These are phyloP conservation scores for Diuraphis noxia DNA, from an alignment of 1,140 invertebrate genomes.

Conservation along the genomic window DNA sequence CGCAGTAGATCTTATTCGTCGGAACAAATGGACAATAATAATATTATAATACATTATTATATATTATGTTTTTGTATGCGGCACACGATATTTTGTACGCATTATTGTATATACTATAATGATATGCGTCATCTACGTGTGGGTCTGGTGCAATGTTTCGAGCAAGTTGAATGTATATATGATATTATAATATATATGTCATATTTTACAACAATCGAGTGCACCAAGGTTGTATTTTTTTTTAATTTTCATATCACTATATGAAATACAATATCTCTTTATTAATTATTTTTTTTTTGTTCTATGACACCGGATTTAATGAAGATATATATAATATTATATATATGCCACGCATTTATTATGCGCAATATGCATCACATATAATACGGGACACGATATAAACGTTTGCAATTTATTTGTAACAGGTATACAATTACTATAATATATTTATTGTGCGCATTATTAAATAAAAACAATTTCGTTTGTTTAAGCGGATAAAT, in stretches of 20 bases:
- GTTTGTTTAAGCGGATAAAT: neutral
- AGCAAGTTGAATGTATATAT: neutral
- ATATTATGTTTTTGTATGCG: neutral
- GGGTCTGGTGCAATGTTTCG: neutral
- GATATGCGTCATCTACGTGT: slow-evolving; percentile 10
- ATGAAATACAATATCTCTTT: neutral
- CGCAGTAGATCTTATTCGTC: neutral
- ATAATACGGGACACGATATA: neutral
- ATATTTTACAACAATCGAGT: neutral
- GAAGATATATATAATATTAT: neutral
- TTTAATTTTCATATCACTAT: neutral
- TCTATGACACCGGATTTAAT: neutral
- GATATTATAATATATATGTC: neutral
- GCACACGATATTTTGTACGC: neutral
- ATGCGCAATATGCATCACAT: neutral
- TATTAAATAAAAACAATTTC: neutral
- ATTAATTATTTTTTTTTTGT: slow-evolving; percentile 28
- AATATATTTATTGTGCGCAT: neutral
- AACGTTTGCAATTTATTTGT: neutral
- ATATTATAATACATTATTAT: neutral
- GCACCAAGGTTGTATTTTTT: slow-evolving; percentile 9
- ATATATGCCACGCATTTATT: neutral
- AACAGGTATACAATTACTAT: neutral
- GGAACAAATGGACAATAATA: slow-evolving; percentile 24
- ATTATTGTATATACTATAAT: neutral